Evolutionary conservation across 2,797 vertebrate species (phyloP).

Genomic region (Sebastes paucispinis): DNA sequence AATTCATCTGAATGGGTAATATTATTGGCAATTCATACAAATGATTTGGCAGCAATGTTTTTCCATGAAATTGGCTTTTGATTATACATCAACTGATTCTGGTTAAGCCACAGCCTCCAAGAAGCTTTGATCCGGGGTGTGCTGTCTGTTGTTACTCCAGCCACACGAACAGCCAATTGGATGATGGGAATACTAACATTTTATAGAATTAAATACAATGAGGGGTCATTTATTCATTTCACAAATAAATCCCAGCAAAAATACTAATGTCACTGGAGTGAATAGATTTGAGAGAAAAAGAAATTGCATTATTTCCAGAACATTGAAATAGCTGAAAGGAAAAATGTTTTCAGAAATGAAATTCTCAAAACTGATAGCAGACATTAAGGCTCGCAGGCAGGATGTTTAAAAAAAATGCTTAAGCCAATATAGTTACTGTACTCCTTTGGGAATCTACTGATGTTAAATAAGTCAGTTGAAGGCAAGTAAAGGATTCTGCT

Average conservation of each 20-base stretch:
- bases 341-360: not conserved
- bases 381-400: not conserved
- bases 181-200: slow-evolving; percentile 18
- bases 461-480: not conserved
- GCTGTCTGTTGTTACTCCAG: slow-evolving; percentile 43
- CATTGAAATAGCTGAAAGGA: not conserved
- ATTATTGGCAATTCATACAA: not conserved
- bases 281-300: not conserved
- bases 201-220: slow-evolving; percentile 30
- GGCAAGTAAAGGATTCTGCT: not conserved
- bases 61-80: slow-evolving; percentile 7
- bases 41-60: not conserved
- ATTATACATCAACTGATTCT: slow-evolving; percentile 51
- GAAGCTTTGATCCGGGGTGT: slow-evolving; percentile 39
- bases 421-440: not conserved
- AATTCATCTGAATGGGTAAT: not conserved
- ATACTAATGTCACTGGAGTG: not conserved
- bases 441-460: not conserved
- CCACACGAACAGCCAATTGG: slow-evolving; percentile 31
- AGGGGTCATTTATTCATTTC: not conserved
- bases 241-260: slow-evolving; percentile 6
- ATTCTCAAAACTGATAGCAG: not conserved
- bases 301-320: not conserved
- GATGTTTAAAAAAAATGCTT: not conserved
- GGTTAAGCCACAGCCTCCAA: slow-evolving; percentile 24